Evolutionary conservation across 2,888 invertebrate species (phyloP), one percentile per base, ranked within the genome.

Genomic region (Cephonodes hylas): DNA sequence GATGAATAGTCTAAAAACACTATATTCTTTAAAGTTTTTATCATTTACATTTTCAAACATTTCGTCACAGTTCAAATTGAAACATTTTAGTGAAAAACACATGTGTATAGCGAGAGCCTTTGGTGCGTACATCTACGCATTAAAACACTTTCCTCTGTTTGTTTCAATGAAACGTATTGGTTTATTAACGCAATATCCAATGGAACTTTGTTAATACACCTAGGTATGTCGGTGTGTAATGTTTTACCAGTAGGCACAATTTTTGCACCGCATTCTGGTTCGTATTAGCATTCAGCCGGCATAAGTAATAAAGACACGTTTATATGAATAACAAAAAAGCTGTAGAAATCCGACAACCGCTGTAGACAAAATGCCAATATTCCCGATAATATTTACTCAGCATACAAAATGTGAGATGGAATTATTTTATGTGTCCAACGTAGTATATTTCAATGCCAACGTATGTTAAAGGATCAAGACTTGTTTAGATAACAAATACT

Each of bases 281-380:
- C 61, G 31, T 67, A 73, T 77, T 77, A 79, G 68, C 65, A 80
- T 80, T 79, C 77, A 76, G 61, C 63, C 31, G 63, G 65, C 77
- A 73, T 71, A 70, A 66, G 69, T 73, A 75, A 79, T 76, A 79
- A 77, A 76, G 70, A 70, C 63, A 71, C 68, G 73, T 69, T 69
- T 66, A 65, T 69, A 68, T 76, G 76, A 76, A 77, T 77, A 79
- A 75, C 69, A 77, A 79, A 74, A 71, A 67, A 67, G 64, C 64
- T 60, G 61, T 69, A 66, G 67, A 73, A 71, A 74, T 72, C 66
- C 71, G 62, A 61, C 60, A 38, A 61, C 62, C 61, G 48, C 58
- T 27, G 64, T 65, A 64, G 65, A 60, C 70, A 66, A 67, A 64
- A 74, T 72, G 68, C 70, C 68, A 58, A 70, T 71, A 71, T 66